phyloP scores from a whole-genome alignment of 53 echinoderm and acorn worm species.

The Apostichopus leukothele region DNA sequence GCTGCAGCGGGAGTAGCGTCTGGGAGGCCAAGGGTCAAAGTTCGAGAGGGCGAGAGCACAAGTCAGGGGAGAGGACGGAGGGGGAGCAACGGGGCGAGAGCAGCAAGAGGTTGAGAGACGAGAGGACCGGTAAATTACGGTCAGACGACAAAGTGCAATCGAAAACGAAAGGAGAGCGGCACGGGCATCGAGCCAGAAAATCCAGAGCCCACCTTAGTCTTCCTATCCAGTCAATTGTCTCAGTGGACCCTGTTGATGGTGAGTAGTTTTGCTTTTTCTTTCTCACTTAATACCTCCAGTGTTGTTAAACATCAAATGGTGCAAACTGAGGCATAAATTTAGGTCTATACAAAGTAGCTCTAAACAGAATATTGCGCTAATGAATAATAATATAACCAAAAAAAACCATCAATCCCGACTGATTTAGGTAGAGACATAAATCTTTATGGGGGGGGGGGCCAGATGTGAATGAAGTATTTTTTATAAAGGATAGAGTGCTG shows the following conservation, averaged over 20 bases:
- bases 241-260: slow-evolving; percentile 76
- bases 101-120: slow-evolving; percentile 54
- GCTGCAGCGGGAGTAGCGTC: slow-evolving; percentile 65
- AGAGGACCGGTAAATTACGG: slow-evolving; percentile 51
- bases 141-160: slow-evolving; percentile 57
- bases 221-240: slow-evolving; percentile 82
- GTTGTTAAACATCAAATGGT: too few species aligned
- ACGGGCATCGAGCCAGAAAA: slow-evolving; percentile 57
- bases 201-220: slow-evolving; percentile 80
- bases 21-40: slow-evolving; percentile 59
- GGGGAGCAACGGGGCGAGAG: slow-evolving; percentile 35
- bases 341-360: too few species aligned
- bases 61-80: slow-evolving; percentile 18
- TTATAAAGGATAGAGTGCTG: too few species aligned
- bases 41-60: slow-evolving; percentile 17
- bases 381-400: too few species aligned
- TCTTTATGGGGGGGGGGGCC: too few species aligned
- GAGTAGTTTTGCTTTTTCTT: background rate
- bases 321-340: too few species aligned
- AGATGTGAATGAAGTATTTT: too few species aligned
- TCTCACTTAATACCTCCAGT: too few species aligned
- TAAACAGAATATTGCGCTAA: too few species aligned
- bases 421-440: too few species aligned
- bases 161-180: slow-evolving; percentile 51
- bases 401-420: too few species aligned